Base-by-base conservation (phyloP, 1,140 invertebrate genomes). In the Nylanderia fulva region DNA sequence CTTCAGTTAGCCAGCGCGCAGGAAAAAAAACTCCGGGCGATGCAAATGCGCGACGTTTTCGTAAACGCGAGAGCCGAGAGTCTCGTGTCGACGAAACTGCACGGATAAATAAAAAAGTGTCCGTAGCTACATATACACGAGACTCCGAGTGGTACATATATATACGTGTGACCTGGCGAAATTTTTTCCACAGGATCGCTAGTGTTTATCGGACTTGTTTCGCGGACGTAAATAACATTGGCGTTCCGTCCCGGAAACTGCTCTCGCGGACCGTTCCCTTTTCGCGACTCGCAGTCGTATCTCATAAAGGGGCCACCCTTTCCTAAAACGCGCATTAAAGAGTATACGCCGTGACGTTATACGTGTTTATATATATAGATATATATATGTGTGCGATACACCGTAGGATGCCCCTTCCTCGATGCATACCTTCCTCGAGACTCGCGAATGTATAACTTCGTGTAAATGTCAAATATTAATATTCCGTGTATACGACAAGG, bases 161-260 rank as follows among this genome's bases (percentile, higher is more conserved):
- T 18, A 15, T 48, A 15, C 36, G 45, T 48, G 45, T 63, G 60
- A 15, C 42, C 79, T 85, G 64, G 74, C 87, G 36, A 63, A 85
- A 64, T 88, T 89, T 88, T 89, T 87, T 87, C n/a, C 83, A 48
- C 4, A 45, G 66, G 75, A 80, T 87, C 83, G 18, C 61, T 21
- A 66, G 64, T 87, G 89, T 91, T 91, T 90, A 86, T 90, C 84
- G 90, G 86, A 90, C 91, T 91, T 91, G 89, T 91, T 92, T 92
- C 88, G 82, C 69, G 76, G 74, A 39, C 90, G 83, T 91, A 91
- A 91, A 91, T 92, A 92, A 91, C 85, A 79, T 76, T 86, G 86
- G 85, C 88, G 66, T 86, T 64, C 74, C 45, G 45, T 74, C 76
- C 82, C 86, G 90, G 91, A 90, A n/a, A 87, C 68, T 84, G 86